A percentile compares a stretch with the other conserved stretches of the same genome.
phyloP scores from a whole-genome alignment of 1,140 invertebrate genomes.

The Bombus soroeensis region DNA sequence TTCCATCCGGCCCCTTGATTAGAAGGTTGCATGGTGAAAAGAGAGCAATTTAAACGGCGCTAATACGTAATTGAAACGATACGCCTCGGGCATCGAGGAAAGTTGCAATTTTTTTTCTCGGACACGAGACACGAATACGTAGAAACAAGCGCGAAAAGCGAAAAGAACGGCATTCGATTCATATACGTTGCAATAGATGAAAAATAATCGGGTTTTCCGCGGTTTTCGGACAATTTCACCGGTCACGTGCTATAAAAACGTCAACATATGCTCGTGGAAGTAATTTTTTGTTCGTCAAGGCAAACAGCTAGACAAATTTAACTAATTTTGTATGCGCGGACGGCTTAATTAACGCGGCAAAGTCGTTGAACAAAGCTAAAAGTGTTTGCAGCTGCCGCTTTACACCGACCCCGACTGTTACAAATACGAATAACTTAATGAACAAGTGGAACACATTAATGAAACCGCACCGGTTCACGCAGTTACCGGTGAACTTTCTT shows the following conservation, averaged over 20 bases:
- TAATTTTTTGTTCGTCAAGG: slow-evolving; percentile 5
- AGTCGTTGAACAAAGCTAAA: slow-evolving; percentile 34
- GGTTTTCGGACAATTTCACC: background rate
- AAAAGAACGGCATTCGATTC: no score
- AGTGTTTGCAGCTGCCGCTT: slow-evolving; percentile 34
- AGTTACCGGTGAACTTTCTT: slow-evolving; percentile 8
- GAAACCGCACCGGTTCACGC: background rate
- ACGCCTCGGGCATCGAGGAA: background rate
- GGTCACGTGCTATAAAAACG: background rate
- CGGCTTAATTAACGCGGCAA: slow-evolving; percentile 34
- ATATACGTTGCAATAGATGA: background rate
- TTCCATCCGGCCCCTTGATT: background rate
- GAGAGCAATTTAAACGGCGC: background rate
- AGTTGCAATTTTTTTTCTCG: background rate
- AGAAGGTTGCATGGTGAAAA: background rate
- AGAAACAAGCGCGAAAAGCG: no score
- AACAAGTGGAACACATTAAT: slow-evolving; percentile 33
- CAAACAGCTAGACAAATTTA: slow-evolving; percentile 29
- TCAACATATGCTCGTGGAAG: no score
- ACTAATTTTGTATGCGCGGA: slow-evolving; percentile 27
- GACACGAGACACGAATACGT: no score
- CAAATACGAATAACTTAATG: slow-evolving; percentile 41
- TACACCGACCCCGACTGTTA: background rate
- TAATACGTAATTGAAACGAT: background rate
- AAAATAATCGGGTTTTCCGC: background rate